Evolutionary conservation across 2,797 vertebrate genomes (phyloP).

Genomic region (Pseudotriccus pelzelni): DNA sequence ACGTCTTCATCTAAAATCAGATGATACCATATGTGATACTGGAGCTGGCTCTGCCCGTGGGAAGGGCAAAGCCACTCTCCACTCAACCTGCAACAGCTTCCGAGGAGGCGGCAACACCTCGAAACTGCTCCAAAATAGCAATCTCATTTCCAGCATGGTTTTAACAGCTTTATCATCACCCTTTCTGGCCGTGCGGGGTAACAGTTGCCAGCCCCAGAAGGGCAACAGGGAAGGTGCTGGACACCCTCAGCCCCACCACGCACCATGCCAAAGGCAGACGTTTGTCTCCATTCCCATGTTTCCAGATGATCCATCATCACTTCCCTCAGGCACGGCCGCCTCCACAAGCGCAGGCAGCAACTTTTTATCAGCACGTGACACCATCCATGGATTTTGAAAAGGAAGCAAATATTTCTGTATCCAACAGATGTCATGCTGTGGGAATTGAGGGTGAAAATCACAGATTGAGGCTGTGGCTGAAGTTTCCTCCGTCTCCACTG

Average conservation of each 20-base stretch:
- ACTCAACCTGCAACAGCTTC: background rate
- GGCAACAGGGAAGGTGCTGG: background rate
- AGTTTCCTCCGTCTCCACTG: background rate
- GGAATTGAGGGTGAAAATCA: background rate
- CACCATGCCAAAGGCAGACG: background rate
- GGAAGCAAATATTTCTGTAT: background rate
- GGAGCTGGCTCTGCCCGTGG: constrained; percentile 3
- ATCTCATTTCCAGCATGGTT: background rate
- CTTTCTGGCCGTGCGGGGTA: background rate
- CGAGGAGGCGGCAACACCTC: constrained; percentile 1
- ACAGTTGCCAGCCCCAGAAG: background rate
- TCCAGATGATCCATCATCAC: background rate
- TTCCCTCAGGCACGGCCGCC: background rate
- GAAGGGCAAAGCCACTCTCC: background rate
- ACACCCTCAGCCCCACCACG: background rate
- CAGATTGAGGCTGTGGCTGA: background rate
- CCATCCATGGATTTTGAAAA: background rate
- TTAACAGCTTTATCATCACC: background rate
- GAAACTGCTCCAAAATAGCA: background rate
- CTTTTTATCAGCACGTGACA: background rate
- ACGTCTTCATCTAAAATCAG: background rate
- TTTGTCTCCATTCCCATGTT: background rate
- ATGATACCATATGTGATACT: background rate
- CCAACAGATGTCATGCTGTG: rapidly evolving
- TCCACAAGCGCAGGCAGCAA: background rate